Evolutionary conservation across 2,888 invertebrate genomes (phyloP), one percentile per base, ranked within the genome.

Genomic region (Synanthedon andrenaeformis): DNA sequence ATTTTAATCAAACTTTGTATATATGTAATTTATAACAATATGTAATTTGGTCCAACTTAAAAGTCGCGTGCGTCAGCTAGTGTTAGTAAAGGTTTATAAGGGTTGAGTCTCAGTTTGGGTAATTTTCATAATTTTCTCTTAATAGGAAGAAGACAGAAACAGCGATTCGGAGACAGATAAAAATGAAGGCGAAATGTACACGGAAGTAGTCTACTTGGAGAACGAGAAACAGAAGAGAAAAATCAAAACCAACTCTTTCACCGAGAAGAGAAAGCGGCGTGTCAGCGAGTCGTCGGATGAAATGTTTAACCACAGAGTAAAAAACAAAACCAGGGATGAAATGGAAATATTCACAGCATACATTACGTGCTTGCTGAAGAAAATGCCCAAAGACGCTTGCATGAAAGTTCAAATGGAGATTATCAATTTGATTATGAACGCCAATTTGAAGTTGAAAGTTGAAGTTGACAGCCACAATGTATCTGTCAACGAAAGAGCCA

Each of bases 341-440:
- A 53, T 81, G 0, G 67, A 70, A 0, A 60, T 63, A 1, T 82
- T 82, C 42, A 58, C 76, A 0, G 71, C 63, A 54, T 82, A 82
- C 54, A 62, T 82, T 0, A 64, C 64, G 0, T 69, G 72, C 41
- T 55, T 82, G 12, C 48, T 82, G 2, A 73, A 73, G 55, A 71
- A 74, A 42, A 55, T 81, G 3, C 69, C 82, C 0, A 58, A 62
- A 14, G 70, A 74, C 1, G 54, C 58, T 0, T 69, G 69, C 48
- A 65, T 66, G 0, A 69, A 72, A 54, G 59, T 81, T 0, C 82
- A 82, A 61, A 61, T 74, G 54, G 79, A 82, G 3, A 76, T 82
- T 0, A 67, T 82, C 0, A 76, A 72, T 51, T 55, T 74, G 3
- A 74, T 82, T 13, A 69, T 81, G 65, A 74, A 60, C 11, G 72